These are phyloP conservation scores for Esperia sulphurella DNA, from an alignment of 2,888 invertebrate species.

Conservation along the genomic window DNA sequence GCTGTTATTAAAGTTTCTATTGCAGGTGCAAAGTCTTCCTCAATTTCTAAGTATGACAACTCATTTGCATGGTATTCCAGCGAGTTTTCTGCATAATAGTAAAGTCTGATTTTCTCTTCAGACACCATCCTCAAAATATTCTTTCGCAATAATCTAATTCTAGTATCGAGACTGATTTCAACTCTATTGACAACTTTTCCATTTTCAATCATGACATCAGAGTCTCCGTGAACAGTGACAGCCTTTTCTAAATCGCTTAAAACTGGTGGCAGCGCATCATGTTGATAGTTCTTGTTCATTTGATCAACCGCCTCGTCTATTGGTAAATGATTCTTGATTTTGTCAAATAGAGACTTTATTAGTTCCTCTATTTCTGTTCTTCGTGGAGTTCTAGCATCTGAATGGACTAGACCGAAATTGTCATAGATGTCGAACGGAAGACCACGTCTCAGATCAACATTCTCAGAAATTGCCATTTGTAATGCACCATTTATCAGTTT, in stretches of 20 bases:
- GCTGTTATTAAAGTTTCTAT: conserved; percentile 84
- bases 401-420: conserved; percentile 85
- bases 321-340: conserved; percentile 80
- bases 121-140: conserved; percentile 81
- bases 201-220: conserved; percentile 81
- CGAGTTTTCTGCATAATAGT: conserved; percentile 92
- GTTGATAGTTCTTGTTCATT: conserved; percentile 90
- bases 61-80: conserved; percentile 91
- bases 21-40: conserved; percentile 82
- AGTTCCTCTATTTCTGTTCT: conserved; percentile 73
- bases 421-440: conserved; percentile 89
- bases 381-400: conserved; percentile 64
- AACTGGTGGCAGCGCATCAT: conserved; percentile 92
- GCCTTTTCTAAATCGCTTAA: conserved; percentile 82
- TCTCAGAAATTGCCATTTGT: conserved; percentile 83
- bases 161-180: conserved; percentile 83
- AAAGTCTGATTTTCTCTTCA: conserved; percentile 83
- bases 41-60: conserved; percentile 83
- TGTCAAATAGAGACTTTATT: conserved; percentile 77
- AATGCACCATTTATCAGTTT: conserved; percentile 88
- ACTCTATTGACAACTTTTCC: conserved; percentile 82
- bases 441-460: conserved; percentile 86
- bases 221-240: conserved; percentile 86
- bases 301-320: conserved; percentile 92
- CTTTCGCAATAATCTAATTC: conserved; percentile 78